phyloP scores from a whole-genome alignment of 2,888 invertebrate species.

The Phyllotreta cruciferae region DNA sequence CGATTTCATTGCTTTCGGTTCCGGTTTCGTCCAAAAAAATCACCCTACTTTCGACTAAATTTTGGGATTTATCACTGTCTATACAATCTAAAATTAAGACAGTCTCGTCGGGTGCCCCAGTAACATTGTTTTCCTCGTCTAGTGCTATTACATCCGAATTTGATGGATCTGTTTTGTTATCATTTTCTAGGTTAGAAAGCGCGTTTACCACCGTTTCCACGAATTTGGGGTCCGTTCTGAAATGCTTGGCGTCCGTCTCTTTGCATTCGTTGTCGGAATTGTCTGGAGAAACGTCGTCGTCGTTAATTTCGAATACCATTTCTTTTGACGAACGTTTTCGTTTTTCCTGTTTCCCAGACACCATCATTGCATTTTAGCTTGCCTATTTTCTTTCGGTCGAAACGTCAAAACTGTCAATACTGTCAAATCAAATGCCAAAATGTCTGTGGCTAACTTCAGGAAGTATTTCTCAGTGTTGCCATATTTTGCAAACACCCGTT shows the following conservation, averaged over 20 bases:
- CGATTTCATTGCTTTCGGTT: neutral
- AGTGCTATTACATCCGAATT: neutral
- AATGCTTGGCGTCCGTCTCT: conserved; percentile 43
- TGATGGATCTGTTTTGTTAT: conserved; percentile 11
- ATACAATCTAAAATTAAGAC: neutral
- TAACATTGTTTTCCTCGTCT: neutral
- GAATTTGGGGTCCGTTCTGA: conserved; percentile 34
- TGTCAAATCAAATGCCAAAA: neutral
- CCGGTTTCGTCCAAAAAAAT: neutral
- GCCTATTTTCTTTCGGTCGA: too few species aligned
- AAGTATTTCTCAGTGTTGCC: too few species aligned
- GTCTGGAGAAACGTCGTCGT: conserved; percentile 47
- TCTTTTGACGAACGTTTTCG: conserved; percentile 44
- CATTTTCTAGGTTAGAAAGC: conserved; percentile 38
- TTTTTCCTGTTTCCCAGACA: conserved; percentile 38
- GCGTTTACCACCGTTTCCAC: conserved; percentile 32
- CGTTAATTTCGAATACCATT: conserved; percentile 47
- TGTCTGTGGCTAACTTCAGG: too few species aligned
- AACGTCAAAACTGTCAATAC: neutral
- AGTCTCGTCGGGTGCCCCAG: neutral
- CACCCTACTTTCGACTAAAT: too few species aligned
- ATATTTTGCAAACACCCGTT: too few species aligned
- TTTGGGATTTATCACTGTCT: neutral
- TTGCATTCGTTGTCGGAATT: conserved; percentile 35
- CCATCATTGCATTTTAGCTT: conserved; percentile 36